These are phyloP conservation scores for Sthenelais limicola DNA, from an alignment of 2,888 invertebrate genomes.

Conservation along the genomic window DNA sequence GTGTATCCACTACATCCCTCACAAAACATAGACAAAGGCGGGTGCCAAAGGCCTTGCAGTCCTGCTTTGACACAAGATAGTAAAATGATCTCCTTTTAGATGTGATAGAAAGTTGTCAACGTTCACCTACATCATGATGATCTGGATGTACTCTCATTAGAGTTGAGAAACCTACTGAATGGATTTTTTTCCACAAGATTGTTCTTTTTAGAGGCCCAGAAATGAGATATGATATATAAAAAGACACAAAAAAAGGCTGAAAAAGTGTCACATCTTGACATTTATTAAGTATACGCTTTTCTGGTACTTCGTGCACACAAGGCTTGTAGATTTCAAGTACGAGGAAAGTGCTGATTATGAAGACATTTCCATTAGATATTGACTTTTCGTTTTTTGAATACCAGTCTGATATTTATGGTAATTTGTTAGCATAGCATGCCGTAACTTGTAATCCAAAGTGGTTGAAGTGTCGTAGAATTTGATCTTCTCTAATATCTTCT, in stretches of 20 bases:
- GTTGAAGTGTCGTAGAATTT: conserved; percentile 38
- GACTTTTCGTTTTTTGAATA: conserved; percentile 34
- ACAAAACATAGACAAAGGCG: too few relatives aligned
- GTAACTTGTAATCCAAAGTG: conserved; percentile 36
- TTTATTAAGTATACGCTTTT: too few relatives aligned
- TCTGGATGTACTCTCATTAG: conserved; percentile 29
- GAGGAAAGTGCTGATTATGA: conserved; percentile 8
- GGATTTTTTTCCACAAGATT: conserved; percentile 39
- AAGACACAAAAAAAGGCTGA: conserved; percentile 11
- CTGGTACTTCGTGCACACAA: conserved; percentile 5
- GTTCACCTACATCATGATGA: conserved; percentile 36
- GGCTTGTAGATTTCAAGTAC: conserved; percentile 17
- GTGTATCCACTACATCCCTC: too few relatives aligned
- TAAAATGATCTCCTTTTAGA: conserved; percentile 28
- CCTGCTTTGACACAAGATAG: conserved; percentile 1
- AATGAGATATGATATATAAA: not conserved
- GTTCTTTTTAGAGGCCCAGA: conserved; percentile 38
- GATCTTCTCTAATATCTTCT: conserved; percentile 39
- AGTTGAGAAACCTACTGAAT: conserved; percentile 40
- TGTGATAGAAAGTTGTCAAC: conserved; percentile 40
- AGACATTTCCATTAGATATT: conserved; percentile 20
- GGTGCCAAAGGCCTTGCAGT: not conserved
- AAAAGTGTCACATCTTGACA: conserved; percentile 27
- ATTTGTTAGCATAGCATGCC: conserved; percentile 34
- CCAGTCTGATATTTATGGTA: not conserved